These are phyloP conservation scores for Metaphire vulgaris DNA, from an alignment of 1,140 invertebrate species.

Conservation along the genomic window DNA sequence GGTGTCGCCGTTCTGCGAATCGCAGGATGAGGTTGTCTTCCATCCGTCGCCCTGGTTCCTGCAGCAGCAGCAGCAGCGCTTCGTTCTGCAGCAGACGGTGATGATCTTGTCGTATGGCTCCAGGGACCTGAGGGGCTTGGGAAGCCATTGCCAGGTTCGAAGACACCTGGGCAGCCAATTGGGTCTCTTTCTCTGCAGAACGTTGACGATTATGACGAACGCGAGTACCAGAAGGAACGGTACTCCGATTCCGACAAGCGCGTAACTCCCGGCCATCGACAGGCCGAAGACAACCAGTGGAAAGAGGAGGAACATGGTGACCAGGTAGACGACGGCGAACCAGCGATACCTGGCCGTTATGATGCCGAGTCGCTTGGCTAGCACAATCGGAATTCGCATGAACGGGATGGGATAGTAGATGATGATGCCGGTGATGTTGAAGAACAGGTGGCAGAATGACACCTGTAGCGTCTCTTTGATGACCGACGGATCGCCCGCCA, in stretches of 20 bases:
- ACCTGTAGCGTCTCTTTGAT: slow-evolving; percentile 18
- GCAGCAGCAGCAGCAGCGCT: neutral
- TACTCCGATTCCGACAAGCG: slow-evolving; percentile 35
- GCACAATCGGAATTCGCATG: slow-evolving; percentile 54
- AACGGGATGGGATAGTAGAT: slow-evolving; percentile 60
- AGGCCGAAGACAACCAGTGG: slow-evolving; percentile 54
- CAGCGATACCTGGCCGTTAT: slow-evolving; percentile 56
- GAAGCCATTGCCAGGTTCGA: slow-evolving; percentile 23
- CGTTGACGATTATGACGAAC: slow-evolving; percentile 38
- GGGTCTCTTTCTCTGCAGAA: slow-evolving; percentile 19
- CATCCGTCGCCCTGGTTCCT: too few species aligned
- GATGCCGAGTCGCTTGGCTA: slow-evolving; percentile 56
- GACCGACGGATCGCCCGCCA: slow-evolving; percentile 40
- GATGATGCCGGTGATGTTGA: slow-evolving; percentile 52
- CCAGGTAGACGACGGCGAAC: slow-evolving; percentile 58
- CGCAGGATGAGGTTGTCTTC: too few species aligned
- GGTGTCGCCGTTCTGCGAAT: too few species aligned
- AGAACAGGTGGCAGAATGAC: slow-evolving; percentile 40
- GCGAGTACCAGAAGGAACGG: slow-evolving; percentile 34
- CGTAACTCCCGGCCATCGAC: slow-evolving; percentile 44
- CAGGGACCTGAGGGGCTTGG: slow-evolving; percentile 19
- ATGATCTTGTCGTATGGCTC: slow-evolving; percentile 23
- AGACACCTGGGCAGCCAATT: slow-evolving; percentile 4
- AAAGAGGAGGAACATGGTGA: slow-evolving; percentile 56
- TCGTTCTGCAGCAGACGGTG: neutral